Evolutionary conservation across 1,140 invertebrate genomes (phyloP), one percentile per base, ranked within the genome.

Genomic region (Trichonephila clavata): DNA sequence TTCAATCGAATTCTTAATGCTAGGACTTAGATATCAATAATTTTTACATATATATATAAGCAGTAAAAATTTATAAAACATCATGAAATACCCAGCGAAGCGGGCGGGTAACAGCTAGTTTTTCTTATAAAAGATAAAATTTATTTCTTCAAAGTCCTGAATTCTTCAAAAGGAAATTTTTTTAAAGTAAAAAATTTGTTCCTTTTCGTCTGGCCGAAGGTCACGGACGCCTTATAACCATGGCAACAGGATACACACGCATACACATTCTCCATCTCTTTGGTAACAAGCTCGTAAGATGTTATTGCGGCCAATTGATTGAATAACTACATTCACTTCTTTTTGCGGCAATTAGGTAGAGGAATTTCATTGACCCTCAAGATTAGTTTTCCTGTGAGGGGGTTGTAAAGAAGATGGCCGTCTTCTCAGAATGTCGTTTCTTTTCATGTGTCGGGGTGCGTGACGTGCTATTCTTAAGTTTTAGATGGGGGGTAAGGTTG

Each of bases 271-370:
- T 32, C 27, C 18, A 18, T 32, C 71, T 77, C 71, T 77, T 14
- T 77, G 71, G 71, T 77, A 77, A 77, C 71, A 77, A 77, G 71
- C 71, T 50, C 71, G 0, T 77, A 77, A 77, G 32, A 32, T 77
- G 71, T 27, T 27, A 32, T 77, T 77, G 24, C 14, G 27, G 13
- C 71, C 71, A 16, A 77, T 77, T 77, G 27, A 77, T 77, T 77
- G 71, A 77, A 77, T 77, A 77, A 77, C 71, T 20, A 77, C 71
- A 77, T 77, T 68, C 27, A 18, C 71, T 39, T 39, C 32, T 77
- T 16, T 32, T 77, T 39, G 27, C 71, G 27, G 27, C 71, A 39
- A 77, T 77, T 77, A 77, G 71, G 71, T 39, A 32, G 71, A 27
- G 18, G 71, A 77, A 77, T 77, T 77, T 39, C 71, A 27, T 77